phyloP scores from a whole-genome alignment of 2,113 vertebrate species.

The Cromileptes altivelis region DNA sequence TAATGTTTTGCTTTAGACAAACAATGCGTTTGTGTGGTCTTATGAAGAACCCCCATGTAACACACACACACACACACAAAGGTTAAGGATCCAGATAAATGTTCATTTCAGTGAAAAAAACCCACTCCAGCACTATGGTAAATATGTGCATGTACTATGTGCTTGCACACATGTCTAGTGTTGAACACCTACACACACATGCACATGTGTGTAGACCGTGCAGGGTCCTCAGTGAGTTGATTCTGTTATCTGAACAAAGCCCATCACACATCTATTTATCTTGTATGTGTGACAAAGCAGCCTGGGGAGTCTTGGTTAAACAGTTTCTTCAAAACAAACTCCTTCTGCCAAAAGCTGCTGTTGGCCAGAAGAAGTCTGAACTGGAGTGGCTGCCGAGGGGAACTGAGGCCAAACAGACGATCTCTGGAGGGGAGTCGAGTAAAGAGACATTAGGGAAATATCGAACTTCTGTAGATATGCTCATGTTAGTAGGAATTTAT shows the following conservation, averaged over 20 bases:
- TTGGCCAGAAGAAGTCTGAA: constrained; percentile 34
- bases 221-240: constrained; percentile 32
- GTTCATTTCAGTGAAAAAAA: background rate
- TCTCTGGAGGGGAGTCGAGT: constrained; percentile 11
- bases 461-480: background rate
- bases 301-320: constrained; percentile 61
- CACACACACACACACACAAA: background rate
- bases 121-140: background rate
- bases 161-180: background rate
- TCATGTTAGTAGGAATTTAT: background rate
- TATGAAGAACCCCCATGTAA: background rate
- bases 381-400: constrained; percentile 2
- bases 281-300: constrained; percentile 66
- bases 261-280: constrained; percentile 68
- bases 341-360: constrained; percentile 44
- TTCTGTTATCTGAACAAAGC: constrained; percentile 63
- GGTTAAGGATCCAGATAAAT: background rate
- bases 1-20: constrained; percentile 6
- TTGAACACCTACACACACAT: background rate
- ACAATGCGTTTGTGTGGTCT: constrained; percentile 18
- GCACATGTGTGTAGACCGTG: constrained; percentile 2
- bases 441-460: constrained; percentile 13
- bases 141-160: background rate
- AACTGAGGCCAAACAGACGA: constrained; percentile 35
- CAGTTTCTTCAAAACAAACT: constrained; percentile 58